Evolutionary conservation across 1,140 invertebrate species (phyloP).

Genomic region (Venustaconcha ellipsiformis): DNA sequence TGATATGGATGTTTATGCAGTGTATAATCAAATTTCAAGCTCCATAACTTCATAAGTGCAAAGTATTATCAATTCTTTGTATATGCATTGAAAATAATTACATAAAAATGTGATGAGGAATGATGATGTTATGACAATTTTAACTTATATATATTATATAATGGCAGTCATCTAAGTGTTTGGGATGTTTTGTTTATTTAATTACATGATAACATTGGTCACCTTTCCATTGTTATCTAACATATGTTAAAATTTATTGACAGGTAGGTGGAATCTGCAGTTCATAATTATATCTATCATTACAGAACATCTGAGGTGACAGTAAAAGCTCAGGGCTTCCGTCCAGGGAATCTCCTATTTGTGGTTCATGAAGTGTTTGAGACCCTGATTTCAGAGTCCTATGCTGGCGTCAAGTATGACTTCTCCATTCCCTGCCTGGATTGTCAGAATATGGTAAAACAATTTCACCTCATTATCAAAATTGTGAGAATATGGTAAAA

Average conservation of each 20-base stretch:
- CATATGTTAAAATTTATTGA: neutral
- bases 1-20: too few species aligned
- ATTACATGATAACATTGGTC: neutral
- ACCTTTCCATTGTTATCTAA: neutral
- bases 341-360: conserved; percentile 65
- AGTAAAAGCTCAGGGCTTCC: conserved; percentile 58
- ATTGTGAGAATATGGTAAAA: conserved; percentile 57
- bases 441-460: conserved; percentile 53
- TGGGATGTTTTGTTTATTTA: neutral
- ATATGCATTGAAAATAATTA: neutral
- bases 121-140: too few species aligned
- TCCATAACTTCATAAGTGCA: too few species aligned
- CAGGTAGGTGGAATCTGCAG: neutral
- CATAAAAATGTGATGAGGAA: neutral
- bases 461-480: neutral
- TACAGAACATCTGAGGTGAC: conserved; percentile 51
- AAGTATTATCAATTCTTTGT: neutral
- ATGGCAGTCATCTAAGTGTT: neutral
- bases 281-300: conserved; percentile 4
- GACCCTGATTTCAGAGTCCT: conserved; percentile 62
- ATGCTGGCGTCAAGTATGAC: conserved; percentile 64
- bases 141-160: too few species aligned
- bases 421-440: conserved; percentile 64
- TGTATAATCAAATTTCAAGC: too few species aligned
- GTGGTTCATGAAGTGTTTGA: conserved; percentile 65